Conservation (phyloP, 2,797 vertebrate species). For the Prionace glauca region DNA sequence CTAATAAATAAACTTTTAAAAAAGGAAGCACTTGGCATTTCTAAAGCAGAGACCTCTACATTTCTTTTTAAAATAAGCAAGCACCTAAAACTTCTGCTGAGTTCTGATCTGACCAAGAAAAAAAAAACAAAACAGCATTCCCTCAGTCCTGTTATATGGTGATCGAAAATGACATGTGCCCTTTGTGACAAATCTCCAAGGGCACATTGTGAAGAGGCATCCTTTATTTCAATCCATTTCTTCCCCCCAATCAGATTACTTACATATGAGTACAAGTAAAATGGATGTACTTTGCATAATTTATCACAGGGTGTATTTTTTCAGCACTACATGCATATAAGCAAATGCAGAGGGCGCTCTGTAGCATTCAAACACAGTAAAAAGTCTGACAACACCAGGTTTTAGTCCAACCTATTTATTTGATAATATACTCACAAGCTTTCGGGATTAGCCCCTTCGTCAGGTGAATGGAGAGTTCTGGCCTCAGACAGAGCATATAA, state of each 20-base stretch:
- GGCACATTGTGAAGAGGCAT: background rate
- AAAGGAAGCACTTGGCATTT: background rate
- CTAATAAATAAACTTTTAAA: too few relatives aligned
- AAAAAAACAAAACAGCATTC: too few relatives aligned
- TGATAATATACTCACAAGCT: too few relatives aligned
- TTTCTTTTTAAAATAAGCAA: background rate
- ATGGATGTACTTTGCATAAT: background rate
- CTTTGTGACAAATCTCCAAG: background rate
- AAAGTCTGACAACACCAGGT: too few relatives aligned
- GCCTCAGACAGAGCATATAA: too few relatives aligned
- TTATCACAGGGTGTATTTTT: background rate
- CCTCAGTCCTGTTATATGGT: background rate
- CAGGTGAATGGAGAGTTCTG: too few relatives aligned
- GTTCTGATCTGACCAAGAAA: background rate
- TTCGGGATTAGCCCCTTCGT: too few relatives aligned
- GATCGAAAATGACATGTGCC: background rate
- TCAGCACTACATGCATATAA: background rate
- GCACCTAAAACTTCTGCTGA: background rate
- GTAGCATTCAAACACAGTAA: background rate
- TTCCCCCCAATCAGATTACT: background rate
- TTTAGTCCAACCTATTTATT: too few relatives aligned
- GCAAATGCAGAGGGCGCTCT: background rate
- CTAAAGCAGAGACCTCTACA: background rate
- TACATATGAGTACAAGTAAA: background rate
- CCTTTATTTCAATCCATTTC: background rate